phyloP scores from a whole-genome alignment of 2,113 vertebrate genomes.

The Stegastes partitus region DNA sequence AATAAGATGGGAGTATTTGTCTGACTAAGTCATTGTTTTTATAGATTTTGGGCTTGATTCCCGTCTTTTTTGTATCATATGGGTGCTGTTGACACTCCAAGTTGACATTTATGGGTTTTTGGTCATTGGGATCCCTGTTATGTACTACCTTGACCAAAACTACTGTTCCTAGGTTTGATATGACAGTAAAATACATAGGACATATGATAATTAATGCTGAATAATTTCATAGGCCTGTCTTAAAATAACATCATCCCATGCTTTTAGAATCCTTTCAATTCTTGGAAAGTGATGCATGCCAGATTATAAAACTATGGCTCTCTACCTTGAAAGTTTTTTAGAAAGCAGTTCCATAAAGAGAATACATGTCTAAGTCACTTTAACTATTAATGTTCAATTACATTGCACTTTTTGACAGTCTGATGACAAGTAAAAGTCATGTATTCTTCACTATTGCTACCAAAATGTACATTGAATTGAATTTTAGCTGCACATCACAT shows the following conservation, averaged over 20 bases:
- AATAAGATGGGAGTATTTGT: neutral
- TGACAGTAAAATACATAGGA: neutral
- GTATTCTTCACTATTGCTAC: neutral
- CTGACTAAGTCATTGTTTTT: neutral
- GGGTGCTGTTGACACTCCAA: no score
- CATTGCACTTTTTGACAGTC: neutral
- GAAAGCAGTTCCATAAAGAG: no score
- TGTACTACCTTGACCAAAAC: neutral
- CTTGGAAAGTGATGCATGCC: neutral
- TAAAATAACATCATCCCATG: neutral
- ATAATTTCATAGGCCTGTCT: neutral
- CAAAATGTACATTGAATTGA: neutral
- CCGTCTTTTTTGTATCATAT: no score
- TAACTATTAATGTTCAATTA: no score
- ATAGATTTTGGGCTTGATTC: neutral
- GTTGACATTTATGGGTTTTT: no score
- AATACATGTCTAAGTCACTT: neutral
- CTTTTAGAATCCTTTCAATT: neutral
- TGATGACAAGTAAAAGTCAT: constrained; percentile 16
- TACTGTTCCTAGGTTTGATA: neutral
- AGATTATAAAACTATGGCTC: neutral
- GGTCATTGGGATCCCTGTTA: neutral
- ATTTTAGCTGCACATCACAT: constrained; percentile 9
- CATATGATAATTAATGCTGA: neutral
- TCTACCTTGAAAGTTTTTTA: no score